These are phyloP conservation scores for Ephialtes manifestator DNA, from an alignment of 2,888 invertebrate genomes.

Conservation along the genomic window DNA sequence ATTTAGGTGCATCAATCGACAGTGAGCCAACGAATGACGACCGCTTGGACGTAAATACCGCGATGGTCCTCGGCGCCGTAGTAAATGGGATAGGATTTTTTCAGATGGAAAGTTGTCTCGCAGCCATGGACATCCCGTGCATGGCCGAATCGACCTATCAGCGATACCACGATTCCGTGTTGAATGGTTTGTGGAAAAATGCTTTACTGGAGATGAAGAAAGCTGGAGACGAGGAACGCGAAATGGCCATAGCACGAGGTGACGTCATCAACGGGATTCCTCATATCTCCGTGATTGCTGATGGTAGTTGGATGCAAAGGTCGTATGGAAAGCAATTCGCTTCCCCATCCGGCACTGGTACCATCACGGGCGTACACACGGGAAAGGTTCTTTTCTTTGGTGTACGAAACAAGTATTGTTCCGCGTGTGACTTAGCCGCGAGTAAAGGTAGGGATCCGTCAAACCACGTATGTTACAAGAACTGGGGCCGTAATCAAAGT, in stretches of 20 bases:
- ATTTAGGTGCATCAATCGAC: neutral
- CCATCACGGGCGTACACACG: too few relatives aligned
- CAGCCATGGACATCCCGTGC: constrained; percentile 22
- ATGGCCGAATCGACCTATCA: constrained; percentile 23
- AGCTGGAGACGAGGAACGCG: constrained; percentile 23
- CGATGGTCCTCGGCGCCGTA: constrained; percentile 11
- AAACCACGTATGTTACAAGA: too few relatives aligned
- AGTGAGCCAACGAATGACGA: constrained; percentile 6
- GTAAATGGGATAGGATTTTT: constrained; percentile 15
- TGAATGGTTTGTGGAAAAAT: neutral
- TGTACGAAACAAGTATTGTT: too few relatives aligned
- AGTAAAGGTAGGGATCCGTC: too few relatives aligned
- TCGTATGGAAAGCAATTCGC: too few relatives aligned
- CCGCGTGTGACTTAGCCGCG: too few relatives aligned
- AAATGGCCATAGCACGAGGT: constrained; percentile 32
- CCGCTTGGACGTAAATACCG: neutral
- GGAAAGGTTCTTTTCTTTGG: too few relatives aligned
- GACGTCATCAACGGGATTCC: too few relatives aligned
- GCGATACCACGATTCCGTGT: constrained; percentile 12
- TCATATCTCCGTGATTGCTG: too few relatives aligned
- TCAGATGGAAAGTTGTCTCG: constrained; percentile 15
- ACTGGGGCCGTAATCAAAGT: too few relatives aligned
- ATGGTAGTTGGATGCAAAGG: too few relatives aligned
- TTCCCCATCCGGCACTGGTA: too few relatives aligned
- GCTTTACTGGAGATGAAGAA: constrained; percentile 12